Conservation (phyloP, 2,888 invertebrate species). For the Andrena chrysosceles region DNA sequence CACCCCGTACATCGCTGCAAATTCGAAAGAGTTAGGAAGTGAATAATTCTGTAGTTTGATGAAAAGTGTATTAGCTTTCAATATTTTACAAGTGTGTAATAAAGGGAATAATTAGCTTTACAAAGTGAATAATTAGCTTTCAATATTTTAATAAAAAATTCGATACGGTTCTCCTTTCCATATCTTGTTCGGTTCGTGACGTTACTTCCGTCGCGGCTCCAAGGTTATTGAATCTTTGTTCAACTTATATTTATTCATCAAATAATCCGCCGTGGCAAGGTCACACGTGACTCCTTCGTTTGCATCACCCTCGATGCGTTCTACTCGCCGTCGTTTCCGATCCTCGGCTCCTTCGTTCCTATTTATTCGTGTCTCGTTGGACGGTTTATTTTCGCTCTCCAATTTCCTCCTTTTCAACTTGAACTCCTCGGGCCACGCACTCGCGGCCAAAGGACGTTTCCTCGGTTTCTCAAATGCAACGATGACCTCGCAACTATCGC, state of each 20-base stretch:
- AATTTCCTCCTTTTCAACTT: constrained; percentile 16
- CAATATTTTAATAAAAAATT: neutral
- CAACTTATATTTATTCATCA: constrained; percentile 30
- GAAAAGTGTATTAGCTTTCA: neutral
- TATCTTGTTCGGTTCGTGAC: neutral
- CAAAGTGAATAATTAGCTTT: too few relatives aligned
- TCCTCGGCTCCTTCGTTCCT: neutral
- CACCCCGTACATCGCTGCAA: neutral
- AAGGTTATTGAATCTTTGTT: constrained; percentile 1
- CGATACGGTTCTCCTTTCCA: neutral
- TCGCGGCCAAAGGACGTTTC: neutral
- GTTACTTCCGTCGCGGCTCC: constrained; percentile 5
- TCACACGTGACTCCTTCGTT: neutral
- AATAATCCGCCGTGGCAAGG: constrained; percentile 3
- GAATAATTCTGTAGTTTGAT: neutral
- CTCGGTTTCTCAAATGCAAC: neutral
- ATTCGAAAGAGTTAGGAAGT: too few relatives aligned
- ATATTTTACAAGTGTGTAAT: too few relatives aligned
- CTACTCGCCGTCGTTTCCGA: neutral
- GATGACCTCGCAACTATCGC: neutral
- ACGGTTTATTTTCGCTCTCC: constrained; percentile 2
- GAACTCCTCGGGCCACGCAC: neutral
- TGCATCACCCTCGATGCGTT: constrained; percentile 15
- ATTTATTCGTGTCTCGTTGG: neutral
- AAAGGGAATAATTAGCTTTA: too few relatives aligned